These are phyloP conservation scores for Aplochiton taeniatus DNA, from an alignment of 2,797 vertebrate genomes.

Conservation along the genomic window DNA sequence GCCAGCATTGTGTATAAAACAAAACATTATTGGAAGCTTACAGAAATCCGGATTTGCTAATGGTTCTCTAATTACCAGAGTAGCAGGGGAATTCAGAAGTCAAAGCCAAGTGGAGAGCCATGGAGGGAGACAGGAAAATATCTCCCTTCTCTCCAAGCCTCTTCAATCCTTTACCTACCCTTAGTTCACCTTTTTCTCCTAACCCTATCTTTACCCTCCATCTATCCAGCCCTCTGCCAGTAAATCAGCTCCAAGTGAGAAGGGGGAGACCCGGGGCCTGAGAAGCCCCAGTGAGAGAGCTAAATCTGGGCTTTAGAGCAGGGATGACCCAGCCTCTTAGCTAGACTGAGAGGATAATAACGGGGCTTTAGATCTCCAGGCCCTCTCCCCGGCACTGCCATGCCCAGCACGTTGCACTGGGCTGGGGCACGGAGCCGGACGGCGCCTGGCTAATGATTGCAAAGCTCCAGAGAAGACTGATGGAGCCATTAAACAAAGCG, in stretches of 20 bases:
- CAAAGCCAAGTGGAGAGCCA: no score
- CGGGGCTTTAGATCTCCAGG: constrained; percentile 46
- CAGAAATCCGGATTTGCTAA: no score
- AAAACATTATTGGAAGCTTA: no score
- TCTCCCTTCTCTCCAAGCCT: no score
- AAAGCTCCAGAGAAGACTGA: constrained; percentile 47
- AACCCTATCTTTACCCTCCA: neutral
- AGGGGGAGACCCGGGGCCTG: constrained; percentile 39
- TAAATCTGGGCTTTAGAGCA: constrained; percentile 54
- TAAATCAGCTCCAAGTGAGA: constrained; percentile 47
- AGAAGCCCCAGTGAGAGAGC: constrained; percentile 48
- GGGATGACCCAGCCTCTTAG: constrained; percentile 50
- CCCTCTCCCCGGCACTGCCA: constrained; percentile 46
- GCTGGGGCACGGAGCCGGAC: constrained; percentile 25
- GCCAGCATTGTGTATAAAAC: no score
- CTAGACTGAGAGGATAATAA: constrained; percentile 55
- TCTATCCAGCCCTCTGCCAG: constrained; percentile 18
- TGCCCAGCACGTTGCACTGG: constrained; percentile 46
- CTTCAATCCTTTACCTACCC: neutral
- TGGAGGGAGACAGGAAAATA: no score
- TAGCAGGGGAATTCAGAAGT: no score
- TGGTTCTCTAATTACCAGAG: no score
- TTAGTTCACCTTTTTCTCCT: neutral
- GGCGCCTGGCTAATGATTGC: constrained; percentile 30
- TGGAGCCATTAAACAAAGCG: constrained; percentile 60